Evolutionary conservation across 2,888 invertebrate species (phyloP), one percentile per base, ranked within the genome.

Genomic region (Aporophyla lueneburgensis): DNA sequence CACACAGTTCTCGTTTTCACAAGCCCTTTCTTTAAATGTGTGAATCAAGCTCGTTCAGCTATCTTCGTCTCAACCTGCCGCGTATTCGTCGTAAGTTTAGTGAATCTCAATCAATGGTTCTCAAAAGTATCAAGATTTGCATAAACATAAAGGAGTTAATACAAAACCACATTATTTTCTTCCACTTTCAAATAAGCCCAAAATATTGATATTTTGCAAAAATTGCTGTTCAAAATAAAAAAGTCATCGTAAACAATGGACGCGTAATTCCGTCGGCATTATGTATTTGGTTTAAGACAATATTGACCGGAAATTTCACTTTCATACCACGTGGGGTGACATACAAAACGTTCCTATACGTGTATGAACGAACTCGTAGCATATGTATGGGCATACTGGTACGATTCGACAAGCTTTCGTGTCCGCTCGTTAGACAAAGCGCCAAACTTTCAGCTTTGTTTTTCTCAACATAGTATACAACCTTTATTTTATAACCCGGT

Each of bases 281-380:
- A 83, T 81, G 89, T 88, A 88, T 91, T 89, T 87, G 83, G 86
- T 87, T 87, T 89, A 90, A 92, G 87, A 90, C 90, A 95, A 95
- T 94, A 95, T 94, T 95, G 91, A 91, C 93, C 77, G 90, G 91
- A 79, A 95, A 93, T 95, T 95, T 96, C 95, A 95, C 96, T 95
- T 94, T 93, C 91, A 74, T 87, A 88, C 83, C 86, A 86, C 89
- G 88, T 86, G 89, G 81, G 78, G 65, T 71, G 73, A 73, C 78
- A 76, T 74, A 70, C n/a, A 68, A 62, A 68, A 71, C 54, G 67
- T 76, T 77, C 33, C 19, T 62, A 56, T 65, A 76, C 19, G 16
- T 73, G 68, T 71, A 74, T 58, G 61, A 21, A 71, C 19, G 51
- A 27, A 46, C 24, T 49, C 58, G 9, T 61, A 59, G 61, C 56